Evolutionary conservation across 2,888 invertebrate species (phyloP), one percentile per base, ranked within the genome.

Genomic region (Drosophila testacea): DNA sequence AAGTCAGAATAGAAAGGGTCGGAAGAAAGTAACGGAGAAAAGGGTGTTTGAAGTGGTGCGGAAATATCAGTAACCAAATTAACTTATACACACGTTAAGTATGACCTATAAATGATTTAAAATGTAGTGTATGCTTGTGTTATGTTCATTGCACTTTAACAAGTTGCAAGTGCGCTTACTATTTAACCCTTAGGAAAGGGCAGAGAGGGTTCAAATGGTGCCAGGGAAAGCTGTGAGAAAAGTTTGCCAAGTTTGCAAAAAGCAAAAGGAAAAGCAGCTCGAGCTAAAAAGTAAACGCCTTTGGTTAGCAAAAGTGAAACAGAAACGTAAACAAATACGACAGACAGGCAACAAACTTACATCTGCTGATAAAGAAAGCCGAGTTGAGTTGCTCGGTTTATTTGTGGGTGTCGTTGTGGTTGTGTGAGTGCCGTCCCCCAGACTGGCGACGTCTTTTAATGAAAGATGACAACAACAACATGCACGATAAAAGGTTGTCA

Each of bases 301-400:
- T 79, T 83, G 83, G 77, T 73, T 62, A 73, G 72, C 66, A 81
- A 84, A 85, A 89, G 88, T 87, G 82, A 89, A 84, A 89, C 72
- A 74, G 55, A 81, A 77, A 82, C 73, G 67, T 84, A 89, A 89
- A 87, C 89, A 85, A 85, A 85, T 85, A 87, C 73, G 71, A 77
- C 65, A 56, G 67, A 52, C 51, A 71, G 42, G 34, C 54, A 61
- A 79, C 60, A 55, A 73, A 85, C 89, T 89, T 90, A 89, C 85
- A 89, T 89, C 89, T 90, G 66, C 83, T 87, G 89, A 89, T 89
- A 89, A 89, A 89, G 89, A 89, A 89, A 79, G 44, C 52, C 47
- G 44, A 60, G 60, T 48, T 42, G 22, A 62, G 56, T 48, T 36
- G 22, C 28, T 47, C 39, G 36, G 27, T 50, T n/a, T 32, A 9